Base-by-base conservation (phyloP, 1,140 invertebrate genomes). In the Metopolophium dirhodum region DNA sequence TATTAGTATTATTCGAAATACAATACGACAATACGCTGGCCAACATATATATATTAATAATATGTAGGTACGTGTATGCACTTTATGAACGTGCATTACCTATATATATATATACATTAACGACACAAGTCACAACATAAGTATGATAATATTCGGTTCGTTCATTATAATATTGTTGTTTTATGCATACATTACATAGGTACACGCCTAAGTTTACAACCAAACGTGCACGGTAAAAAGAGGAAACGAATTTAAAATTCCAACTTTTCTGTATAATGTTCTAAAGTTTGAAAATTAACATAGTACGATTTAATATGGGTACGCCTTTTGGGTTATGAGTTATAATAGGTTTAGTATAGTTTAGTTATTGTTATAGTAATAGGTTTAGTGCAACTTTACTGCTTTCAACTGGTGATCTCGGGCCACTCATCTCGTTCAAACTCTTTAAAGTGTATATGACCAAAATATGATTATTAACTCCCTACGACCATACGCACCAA, bases 1-100 rank as follows among this genome's bases (percentile, higher is more conserved):
- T 85, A 85, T 85, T 85, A 85, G 83, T 85, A 85, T 85, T 85
- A 85, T 85, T 45, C 41, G 22, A 30, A 85, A 85, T 45, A 85
- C 37, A 85, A 85, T 85, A n/a, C 61, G 30, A 77, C 30, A 77
- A 68, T n/a, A n/a, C 30, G n/a, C 14, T 30, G 26, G 18, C 61
- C 14, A 77, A 77, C 61, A n/a, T 11, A 57, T 26, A 41, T 35
- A n/a, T 18, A 83, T 37, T 82, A 82, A 35, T 20, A 35, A 35
- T 35, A 37, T 82, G 35, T 68, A 68, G 26, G 61, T 68, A 68
- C 61, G 26, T 30, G 61, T n/a, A 30, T 68, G 61, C 11, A 68
- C 61, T 68, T 68, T 68, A 68, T 23, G 30, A 68, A 68, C 61
- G 61, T 68, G 9, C 30, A n/a, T 68, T 47, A 47, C 45, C 45